Evolutionary conservation across 92 coral and sea anemone species (phyloP), one percentile per base, ranked within the genome.

Genomic region (Palythoa grandis): DNA sequence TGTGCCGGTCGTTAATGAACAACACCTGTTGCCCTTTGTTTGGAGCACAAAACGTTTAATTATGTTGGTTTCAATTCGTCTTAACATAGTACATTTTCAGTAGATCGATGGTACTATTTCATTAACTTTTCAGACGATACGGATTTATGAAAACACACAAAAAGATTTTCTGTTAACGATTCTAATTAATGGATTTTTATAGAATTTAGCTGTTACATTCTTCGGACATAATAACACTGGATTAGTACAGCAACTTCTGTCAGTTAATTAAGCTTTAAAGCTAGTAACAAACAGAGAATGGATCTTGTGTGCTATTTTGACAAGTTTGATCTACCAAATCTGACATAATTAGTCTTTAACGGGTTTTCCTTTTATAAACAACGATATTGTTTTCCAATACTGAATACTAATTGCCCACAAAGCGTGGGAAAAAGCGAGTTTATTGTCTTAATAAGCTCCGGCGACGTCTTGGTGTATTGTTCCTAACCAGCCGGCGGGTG

Each of bases 341-440:
- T 24, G 67, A 10, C 39, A 16, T 61, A 60, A 79, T 63, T 68
- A 79, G 57, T 63, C n/a, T 61, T 79, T 79, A 61, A 79, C 25
- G 53, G 84, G 72, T n/a, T 68, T 79, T 40, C 84, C 20, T 79
- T 79, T 79, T 68, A 37, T 58, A 52, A 43, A 63, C 70, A 52
- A 24, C 3, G 84, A 35, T 39, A 79, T 29, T 79, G 70, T 39
- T 39, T 63, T 1, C n/a, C 57, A 60, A 16, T 79, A 78, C 72
- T 78, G 71, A 61, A 78, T 78, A 58, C 70, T 77, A 78, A 61
- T 78, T 78, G 83, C 38, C 19, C 48, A 79, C 35, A 79, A 86
- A 90, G 90, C 93, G 93, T 90, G 93, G 93, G 91, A 90, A 90
- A 87, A 89, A 87, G 60, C 25, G 74, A 43, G 50, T 82, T 37